Conservation (phyloP, 2,888 invertebrate genomes). For the Elaeidobius kamerunicus region DNA sequence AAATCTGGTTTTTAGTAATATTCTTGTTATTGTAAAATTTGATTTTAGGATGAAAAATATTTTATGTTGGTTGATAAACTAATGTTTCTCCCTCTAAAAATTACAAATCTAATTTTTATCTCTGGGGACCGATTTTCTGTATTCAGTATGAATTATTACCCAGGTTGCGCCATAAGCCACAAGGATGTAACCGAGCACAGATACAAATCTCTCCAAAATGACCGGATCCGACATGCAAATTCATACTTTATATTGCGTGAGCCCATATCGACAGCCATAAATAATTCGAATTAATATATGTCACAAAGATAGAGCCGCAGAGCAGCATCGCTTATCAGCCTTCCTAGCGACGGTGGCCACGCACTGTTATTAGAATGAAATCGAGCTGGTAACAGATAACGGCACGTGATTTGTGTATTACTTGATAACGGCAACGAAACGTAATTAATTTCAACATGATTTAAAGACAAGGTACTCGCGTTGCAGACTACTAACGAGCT, state of each 20-base stretch:
- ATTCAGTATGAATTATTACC: conserved; percentile 5
- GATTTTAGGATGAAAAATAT: too few relatives aligned
- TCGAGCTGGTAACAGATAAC: conserved; percentile 45
- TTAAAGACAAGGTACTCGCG: conserved; percentile 34
- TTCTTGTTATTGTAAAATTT: too few relatives aligned
- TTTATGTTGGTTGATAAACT: too few relatives aligned
- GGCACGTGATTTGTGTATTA: conserved; percentile 48
- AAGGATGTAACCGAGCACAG: conserved; percentile 10
- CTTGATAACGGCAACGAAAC: conserved; percentile 48
- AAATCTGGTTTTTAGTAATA: too few relatives aligned
- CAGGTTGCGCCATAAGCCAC: conserved; percentile 6
- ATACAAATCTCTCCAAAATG: conserved; percentile 18
- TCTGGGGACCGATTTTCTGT: conserved; percentile 1
- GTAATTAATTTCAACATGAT: conserved; percentile 49
- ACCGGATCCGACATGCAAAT: conserved; percentile 23
- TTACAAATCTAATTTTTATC: too few relatives aligned
- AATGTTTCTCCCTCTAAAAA: too few relatives aligned
- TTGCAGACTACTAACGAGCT: conserved; percentile 22
- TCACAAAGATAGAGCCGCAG: conserved; percentile 33
- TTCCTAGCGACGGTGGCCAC: conserved; percentile 35
- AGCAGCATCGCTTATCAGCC: conserved; percentile 37
- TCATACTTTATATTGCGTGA: conserved; percentile 22
- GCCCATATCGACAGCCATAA: conserved; percentile 31
- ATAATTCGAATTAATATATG: conserved; percentile 37
- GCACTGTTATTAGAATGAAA: conserved; percentile 46